Base-by-base conservation (phyloP, 1,140 invertebrate species). In the Spodoptera frugiperda region DNA sequence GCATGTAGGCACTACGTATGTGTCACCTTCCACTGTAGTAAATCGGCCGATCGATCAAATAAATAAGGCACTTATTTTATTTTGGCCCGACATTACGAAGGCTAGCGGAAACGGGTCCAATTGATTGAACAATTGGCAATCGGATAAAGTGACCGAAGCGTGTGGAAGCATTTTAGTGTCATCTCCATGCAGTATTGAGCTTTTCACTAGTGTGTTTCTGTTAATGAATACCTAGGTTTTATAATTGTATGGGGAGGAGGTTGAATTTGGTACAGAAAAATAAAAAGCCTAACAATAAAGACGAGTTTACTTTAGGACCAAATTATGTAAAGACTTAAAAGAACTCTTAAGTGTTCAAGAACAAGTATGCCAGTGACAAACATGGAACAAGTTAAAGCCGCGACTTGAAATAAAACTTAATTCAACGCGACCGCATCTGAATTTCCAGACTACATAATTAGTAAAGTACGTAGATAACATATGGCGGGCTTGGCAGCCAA, bases 401-500 rank as follows among this genome's bases (percentile, higher is more conserved):
- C 33, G 30, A 12, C 39, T n/a, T 57, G n/a, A 72, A 33, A 30
- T 21, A 51, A 54, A 72, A 72, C 68, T 57, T 57, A 72, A 72
- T 46, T 55, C 12, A 72, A 72, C 19, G 14, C 21, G 68, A 72
- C 68, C 63, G 48, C 63, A 25, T 9, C 51, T 46, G 33, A 72
- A 55, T 48, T 33, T 57, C 53, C 53, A 72, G 33, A 44, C 30
- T 46, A 57, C 44, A 25, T 72, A 55, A 72, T 55, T 55, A 55
- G 53, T 19, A 57, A 72, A 55, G 53, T 72, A 57, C 17, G 6
- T 5, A 57, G 15, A 49, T 25, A 54, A 55, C 17, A 12, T 59
- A 73, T 39, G 70, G 54, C 39, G 11, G 39, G 57, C 53, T 72
- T 25, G n/a, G 63, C 21, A 46, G 65, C 53, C 25, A 83, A 85